Conservation (phyloP, 2,888 invertebrate species). For the Diploptera punctata region DNA sequence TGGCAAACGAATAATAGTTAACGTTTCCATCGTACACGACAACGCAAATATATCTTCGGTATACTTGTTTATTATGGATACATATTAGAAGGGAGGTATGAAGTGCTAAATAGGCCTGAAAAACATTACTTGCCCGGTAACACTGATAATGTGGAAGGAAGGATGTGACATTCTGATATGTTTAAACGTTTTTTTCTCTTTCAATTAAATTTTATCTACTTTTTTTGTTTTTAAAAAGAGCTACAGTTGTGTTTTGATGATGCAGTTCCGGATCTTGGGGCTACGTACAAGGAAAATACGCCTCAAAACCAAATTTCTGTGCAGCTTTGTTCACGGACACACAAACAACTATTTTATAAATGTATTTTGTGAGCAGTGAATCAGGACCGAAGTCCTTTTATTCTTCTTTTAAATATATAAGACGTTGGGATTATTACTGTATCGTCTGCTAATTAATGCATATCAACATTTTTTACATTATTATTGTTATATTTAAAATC, state of each 20-base stretch:
- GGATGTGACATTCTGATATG: conserved; percentile 31
- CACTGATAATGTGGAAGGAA: too few relatives aligned
- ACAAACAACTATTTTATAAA: conserved; percentile 4
- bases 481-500: not conserved
- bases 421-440: conserved; percentile 7
- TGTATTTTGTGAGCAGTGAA: conserved; percentile 17
- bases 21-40: too few relatives aligned
- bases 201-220: not conserved
- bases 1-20: too few relatives aligned
- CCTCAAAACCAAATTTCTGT: not conserved
- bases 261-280: not conserved
- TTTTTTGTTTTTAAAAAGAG: conserved; percentile 15
- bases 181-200: conserved; percentile 16
- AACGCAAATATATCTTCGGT: too few relatives aligned
- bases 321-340: conserved; percentile 1
- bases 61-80: too few relatives aligned
- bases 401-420: conserved; percentile 20
- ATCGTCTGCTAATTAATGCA: not conserved
- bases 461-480: not conserved
- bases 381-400: not conserved
- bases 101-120: too few relatives aligned
- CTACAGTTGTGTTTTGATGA: conserved; percentile 8
- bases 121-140: too few relatives aligned
- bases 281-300: not conserved
- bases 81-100: too few relatives aligned